Evolutionary conservation across 2,797 vertebrate species (phyloP), one percentile per base, ranked within the genome.

Genomic region (Synanceia verrucosa): DNA sequence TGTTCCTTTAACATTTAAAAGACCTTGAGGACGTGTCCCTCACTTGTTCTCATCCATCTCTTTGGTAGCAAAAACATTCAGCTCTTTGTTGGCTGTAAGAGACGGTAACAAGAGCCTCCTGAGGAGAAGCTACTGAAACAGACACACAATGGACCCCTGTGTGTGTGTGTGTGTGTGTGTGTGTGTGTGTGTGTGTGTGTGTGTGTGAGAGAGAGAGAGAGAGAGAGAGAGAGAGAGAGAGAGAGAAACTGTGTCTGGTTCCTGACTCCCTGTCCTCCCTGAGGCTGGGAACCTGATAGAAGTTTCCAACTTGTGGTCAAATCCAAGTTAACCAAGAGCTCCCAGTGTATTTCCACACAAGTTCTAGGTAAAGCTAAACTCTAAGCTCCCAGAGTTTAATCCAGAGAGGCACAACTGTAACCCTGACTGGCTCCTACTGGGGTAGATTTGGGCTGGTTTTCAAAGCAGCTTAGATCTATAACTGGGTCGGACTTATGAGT

Each of bases 91-190:
- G 60, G 70, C 67, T 65, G 72, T 51, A 57, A 64, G 68, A 71
- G 81, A 72, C 3, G 34, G 92, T 90, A 94, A 94, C 85, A 83
- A 63, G 91, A 93, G 78, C 82, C 88, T 79, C 67, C 73, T 82
- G 83, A 90, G 83, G 70, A 82, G 70, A 80, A 65, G 52, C 56
- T 56, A 65, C 80, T 68, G 84, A 85, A 85, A 76, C 70, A 80
- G 47, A 88, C 59, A 75, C 86, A 93, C 88, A 93, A 93, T 91
- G 83, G 81, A 73, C 71, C 77, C 68, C 71, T 90, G 70, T 89
- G 31, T 85, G 36, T 77, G 56, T 69, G 64, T 65, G 64, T 74
- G 48, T 37, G 41, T 46, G 66, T 36, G 53, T 36, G 21, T 50
- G 37, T 60, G 68, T 77, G 52, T 70, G 26, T 68, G 24, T 69